Percentiles rank a stretch among this genome's conserved stretches.
Conservation (phyloP, 2,797 vertebrate species). For the Vespertilio murinus region DNA sequence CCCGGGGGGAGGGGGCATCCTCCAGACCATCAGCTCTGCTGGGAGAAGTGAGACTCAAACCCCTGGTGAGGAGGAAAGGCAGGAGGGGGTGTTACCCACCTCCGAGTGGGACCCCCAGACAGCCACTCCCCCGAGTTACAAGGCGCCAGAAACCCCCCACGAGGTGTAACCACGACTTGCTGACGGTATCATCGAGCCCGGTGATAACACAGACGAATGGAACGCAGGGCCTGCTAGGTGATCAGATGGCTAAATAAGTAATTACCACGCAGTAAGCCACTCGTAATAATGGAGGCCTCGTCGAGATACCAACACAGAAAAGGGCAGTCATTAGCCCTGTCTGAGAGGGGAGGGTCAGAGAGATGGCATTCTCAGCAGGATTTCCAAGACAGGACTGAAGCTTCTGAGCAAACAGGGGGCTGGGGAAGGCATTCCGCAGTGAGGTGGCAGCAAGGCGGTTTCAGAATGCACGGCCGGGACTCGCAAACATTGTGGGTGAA, state of each 20-base stretch:
- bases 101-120: background rate
- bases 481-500: background rate
- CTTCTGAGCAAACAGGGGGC: background rate
- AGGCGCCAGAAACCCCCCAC: background rate
- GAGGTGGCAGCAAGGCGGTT: background rate
- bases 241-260: background rate
- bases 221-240: background rate
- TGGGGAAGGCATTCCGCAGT: background rate
- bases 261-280: background rate
- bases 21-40: background rate
- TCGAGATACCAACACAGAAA: background rate
- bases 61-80: background rate
- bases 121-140: background rate
- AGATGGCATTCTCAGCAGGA: background rate
- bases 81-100: background rate
- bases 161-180: background rate
- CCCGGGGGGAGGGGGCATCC: background rate
- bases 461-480: rapidly evolving
- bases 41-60: background rate
- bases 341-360: background rate
- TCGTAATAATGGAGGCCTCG: background rate
- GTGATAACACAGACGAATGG: background rate
- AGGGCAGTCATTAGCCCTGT: background rate
- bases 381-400: background rate
- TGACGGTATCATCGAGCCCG: background rate